A percentile compares a stretch with the other conserved stretches of the same genome.
Conservation (phyloP, 2,888 invertebrate species). For the Stegana nigrithorax region DNA sequence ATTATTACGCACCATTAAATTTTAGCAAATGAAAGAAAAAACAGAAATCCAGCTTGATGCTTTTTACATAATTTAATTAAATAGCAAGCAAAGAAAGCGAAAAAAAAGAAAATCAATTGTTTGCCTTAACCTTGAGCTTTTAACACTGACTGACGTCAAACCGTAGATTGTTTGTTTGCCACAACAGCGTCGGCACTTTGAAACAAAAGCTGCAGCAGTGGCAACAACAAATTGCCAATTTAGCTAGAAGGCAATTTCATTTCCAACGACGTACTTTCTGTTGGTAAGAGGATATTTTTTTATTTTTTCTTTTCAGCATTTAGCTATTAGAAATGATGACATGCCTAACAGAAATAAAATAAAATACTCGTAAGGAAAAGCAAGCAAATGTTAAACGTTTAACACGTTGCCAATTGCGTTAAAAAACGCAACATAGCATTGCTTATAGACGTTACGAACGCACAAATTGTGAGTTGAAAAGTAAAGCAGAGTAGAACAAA, state of each 20-base stretch:
- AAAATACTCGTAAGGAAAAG: no score
- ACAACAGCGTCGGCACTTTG: neutral
- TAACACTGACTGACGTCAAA: no score
- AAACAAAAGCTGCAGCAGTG: neutral
- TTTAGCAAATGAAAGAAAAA: neutral
- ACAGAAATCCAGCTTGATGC: neutral
- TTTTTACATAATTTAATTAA: neutral
- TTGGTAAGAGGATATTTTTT: no score
- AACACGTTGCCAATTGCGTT: no score
- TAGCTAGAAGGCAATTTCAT: neutral
- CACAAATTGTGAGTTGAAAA: no score
- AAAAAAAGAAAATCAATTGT: neutral
- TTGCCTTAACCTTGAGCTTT: constrained; percentile 9
- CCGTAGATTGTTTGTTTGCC: no score
- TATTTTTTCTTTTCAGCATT: neutral
- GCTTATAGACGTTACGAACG: no score
- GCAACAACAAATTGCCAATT: neutral
- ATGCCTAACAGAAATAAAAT: no score
- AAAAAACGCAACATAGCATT: no score
- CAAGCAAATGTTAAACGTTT: no score
- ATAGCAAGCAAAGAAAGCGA: neutral
- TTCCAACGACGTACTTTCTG: neutral
- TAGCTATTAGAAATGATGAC: no score
- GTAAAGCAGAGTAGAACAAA: neutral
- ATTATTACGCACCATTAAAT: neutral